Evolutionary conservation across 2,888 invertebrate species (phyloP), one percentile per base, ranked within the genome.

Genomic region (Odontocerum albicorne): DNA sequence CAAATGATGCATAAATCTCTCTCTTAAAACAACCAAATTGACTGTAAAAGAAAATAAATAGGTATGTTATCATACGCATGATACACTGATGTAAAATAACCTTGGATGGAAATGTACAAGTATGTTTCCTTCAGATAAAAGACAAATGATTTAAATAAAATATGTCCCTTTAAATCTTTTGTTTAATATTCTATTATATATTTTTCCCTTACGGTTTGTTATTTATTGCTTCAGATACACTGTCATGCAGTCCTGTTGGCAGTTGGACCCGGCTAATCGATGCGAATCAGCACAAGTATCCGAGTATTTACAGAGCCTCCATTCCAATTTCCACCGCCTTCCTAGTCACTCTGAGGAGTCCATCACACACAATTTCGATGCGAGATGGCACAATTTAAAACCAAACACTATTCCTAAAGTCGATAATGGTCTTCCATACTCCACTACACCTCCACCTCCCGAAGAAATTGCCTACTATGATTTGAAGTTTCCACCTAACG

Each of bases 241-340:
- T 70, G 75, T 88, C 59, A 88, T 89, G 85, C 82, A 84, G 66
- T 73, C 84, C 47, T 89, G 89, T 67, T 89, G 88, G 87, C 72
- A 76, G 52, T 58, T 65, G 0, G 62, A 63, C 38, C 69, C 72
- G 0, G 65, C 65, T 3, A 63, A 61, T 2, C 71, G 77, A 3
- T 73, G 74, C 1, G 67, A 71, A 1, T 65, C 73, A 2, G 65
- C 70, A 0, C 73, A 77, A 55, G 72, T 79, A 12, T 67, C 72
- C 58, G 77, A 77, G 13, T 72, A 78, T 1, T 65, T 81, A 40
- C 65, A 71, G 39, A 75, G 75, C 63, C 69, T 81, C 27, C 68
- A 72, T 63, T 66, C 66, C 20, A 69, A 74, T 13, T 75, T 73
- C 60, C 64, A 65, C 15, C 63, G 64, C 10, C 65, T 65, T 8